A percentile compares a stretch with the other conserved stretches of the same genome.
phyloP scores from a whole-genome alignment of 2,113 vertebrate genomes.

The Pitta sordida region DNA sequence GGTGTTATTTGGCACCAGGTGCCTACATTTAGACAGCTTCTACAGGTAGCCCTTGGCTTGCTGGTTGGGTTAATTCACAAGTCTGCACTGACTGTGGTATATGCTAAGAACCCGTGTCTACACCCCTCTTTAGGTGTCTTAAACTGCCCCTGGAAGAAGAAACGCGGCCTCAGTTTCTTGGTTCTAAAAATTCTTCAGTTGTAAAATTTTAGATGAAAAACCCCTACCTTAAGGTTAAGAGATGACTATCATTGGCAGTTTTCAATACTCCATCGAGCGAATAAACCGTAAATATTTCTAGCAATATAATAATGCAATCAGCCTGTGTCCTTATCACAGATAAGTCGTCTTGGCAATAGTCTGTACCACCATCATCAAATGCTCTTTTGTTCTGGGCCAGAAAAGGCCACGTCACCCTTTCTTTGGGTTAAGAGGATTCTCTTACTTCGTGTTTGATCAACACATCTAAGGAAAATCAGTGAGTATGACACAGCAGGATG shows the following conservation, averaged over 20 bases:
- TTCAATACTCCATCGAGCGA: not conserved
- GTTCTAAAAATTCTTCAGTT: not conserved
- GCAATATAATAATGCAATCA: not conserved
- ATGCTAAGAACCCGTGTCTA: not conserved
- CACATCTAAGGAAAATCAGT: not conserved
- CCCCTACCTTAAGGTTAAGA: fast-evolving
- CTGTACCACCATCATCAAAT: not conserved
- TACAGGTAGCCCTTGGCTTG: not conserved
- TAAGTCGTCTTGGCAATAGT: not conserved
- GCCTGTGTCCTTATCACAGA: not conserved
- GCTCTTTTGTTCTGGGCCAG: not conserved
- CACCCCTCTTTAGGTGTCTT: not conserved
- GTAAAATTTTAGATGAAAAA: not conserved
- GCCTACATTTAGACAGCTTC: not conserved
- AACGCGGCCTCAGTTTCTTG: not conserved
- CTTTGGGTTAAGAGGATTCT: not conserved
- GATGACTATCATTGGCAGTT: not conserved
- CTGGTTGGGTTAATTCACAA: not conserved
- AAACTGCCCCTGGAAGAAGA: not conserved
- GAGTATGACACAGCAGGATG: not conserved
- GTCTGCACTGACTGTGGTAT: not conserved
- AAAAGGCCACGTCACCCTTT: not conserved
- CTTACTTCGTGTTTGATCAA: not conserved
- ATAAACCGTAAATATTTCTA: not conserved
- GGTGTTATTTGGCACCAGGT: not conserved